Conservation (phyloP, 2,888 invertebrate genomes). For the Lasioglossum leucozonium region DNA sequence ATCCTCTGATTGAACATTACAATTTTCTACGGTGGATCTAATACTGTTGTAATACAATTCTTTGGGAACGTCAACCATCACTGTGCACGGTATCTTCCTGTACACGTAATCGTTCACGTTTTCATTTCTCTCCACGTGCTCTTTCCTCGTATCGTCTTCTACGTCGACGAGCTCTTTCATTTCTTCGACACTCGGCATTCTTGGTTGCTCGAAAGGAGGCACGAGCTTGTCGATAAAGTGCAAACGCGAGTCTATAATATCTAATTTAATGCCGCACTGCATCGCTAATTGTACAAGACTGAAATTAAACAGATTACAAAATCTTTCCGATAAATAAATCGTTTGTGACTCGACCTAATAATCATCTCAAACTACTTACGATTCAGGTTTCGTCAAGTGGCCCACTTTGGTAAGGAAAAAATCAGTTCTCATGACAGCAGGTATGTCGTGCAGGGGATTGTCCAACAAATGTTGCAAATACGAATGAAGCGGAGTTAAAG, state of each 20-base stretch:
- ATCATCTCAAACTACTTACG: constrained; percentile 72
- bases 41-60: constrained; percentile 61
- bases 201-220: constrained; percentile 70
- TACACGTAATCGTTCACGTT: constrained; percentile 75
- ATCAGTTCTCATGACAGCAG: constrained; percentile 73
- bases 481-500: constrained; percentile 79
- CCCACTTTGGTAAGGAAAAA: constrained; percentile 78
- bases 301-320: constrained; percentile 36
- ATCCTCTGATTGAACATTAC: constrained; percentile 54
- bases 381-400: constrained; percentile 76
- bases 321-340: background rate
- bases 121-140: constrained; percentile 50
- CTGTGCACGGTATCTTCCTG: constrained; percentile 67
- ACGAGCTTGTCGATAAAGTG: constrained; percentile 80
- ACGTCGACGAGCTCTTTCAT: constrained; percentile 67
- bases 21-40: constrained; percentile 6
- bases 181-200: constrained; percentile 66
- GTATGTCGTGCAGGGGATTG: constrained; percentile 72
- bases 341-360: background rate
- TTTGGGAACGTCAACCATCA: constrained; percentile 72
- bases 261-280: constrained; percentile 73
- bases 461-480: constrained; percentile 76
- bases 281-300: constrained; percentile 74
- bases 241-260: constrained; percentile 73
- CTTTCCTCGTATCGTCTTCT: constrained; percentile 20